Evolutionary conservation across 2,888 invertebrate species (phyloP).

Genomic region (Marasmarcha lunaedactyla): DNA sequence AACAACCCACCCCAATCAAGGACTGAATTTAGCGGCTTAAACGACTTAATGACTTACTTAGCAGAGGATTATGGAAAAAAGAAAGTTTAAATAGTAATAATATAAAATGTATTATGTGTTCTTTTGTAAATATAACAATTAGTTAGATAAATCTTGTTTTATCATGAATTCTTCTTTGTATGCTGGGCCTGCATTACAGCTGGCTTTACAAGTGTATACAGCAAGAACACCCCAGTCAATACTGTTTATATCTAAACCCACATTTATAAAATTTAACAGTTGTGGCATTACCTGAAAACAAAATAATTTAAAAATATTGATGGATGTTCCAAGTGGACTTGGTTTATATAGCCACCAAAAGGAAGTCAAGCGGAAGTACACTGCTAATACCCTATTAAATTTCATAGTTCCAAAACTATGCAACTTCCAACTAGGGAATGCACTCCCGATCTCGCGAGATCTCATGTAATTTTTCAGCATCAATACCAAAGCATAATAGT

Average conservation of each 20-base stretch:
- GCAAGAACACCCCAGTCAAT: constrained; percentile 93
- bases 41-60: constrained; percentile 86
- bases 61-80: constrained; percentile 61
- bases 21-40: constrained; percentile 88
- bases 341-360: too few relatives aligned
- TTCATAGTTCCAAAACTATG: too few relatives aligned
- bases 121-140: constrained; percentile 17
- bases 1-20: constrained; percentile 83
- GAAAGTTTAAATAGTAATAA: constrained; percentile 28
- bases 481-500: too few relatives aligned
- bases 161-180: constrained; percentile 85
- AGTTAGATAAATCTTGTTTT: constrained; percentile 82
- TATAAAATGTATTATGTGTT: constrained; percentile 20
- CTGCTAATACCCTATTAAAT: too few relatives aligned
- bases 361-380: too few relatives aligned
- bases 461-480: too few relatives aligned
- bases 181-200: constrained; percentile 74
- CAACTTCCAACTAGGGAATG: too few relatives aligned
- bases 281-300: constrained; percentile 84
- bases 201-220: constrained; percentile 86
- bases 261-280: constrained; percentile 76
- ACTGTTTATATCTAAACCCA: constrained; percentile 69
- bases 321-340: too few relatives aligned
- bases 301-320: background rate
- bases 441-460: too few relatives aligned